Evolutionary conservation across 2,797 vertebrate species (phyloP), one percentile per base, ranked within the genome.

Genomic region (Sarcophilus harrisii): DNA sequence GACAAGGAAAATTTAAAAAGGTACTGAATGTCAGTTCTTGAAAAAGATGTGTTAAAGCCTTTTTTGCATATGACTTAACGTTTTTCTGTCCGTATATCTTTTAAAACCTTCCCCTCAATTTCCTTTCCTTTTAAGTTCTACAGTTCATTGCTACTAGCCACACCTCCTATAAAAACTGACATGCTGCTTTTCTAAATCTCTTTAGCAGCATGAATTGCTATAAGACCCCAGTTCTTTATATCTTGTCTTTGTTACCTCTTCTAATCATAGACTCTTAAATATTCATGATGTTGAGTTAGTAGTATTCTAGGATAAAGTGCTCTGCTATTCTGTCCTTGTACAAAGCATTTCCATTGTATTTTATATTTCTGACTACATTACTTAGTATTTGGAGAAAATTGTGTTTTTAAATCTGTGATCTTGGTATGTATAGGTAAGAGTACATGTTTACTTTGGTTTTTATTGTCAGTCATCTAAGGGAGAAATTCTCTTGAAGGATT

Each of bases 1-100:
- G 99, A 99, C 99, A 99, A 99, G 99, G 99, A 99, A 99, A 99
- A 99, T 99, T 99, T 99, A 99, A 99, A 99, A 99, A 99, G 99
- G 99, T 99, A 99, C 99, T 99, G 99, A 99, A 99, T 99, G 99
- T 98, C 99, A 99, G 99, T 99, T 99, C 98, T 99, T 99, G 97
- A 98, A 98, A 98, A 98, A 98, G 97, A 98, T 98, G 93, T 99
- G 90, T 98, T 98, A 97, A 98, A 99, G 95, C 98, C 97, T 98
- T 98, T 95, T 98, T 98, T 98, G 96, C 98, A 49, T 98, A 98
- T 98, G 97, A 98, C 96, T 97, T 98, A 94, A 97, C 98, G 92
- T 97, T 97, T 98, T 98, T 97, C 98, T 98, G 91, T 98, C 97
- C 98, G 97, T 91, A 95, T 97, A 93, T 94, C 97, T 97, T 94